Conservation (phyloP, 2,797 vertebrate genomes). For the Brachyrhaphis roseni region DNA sequence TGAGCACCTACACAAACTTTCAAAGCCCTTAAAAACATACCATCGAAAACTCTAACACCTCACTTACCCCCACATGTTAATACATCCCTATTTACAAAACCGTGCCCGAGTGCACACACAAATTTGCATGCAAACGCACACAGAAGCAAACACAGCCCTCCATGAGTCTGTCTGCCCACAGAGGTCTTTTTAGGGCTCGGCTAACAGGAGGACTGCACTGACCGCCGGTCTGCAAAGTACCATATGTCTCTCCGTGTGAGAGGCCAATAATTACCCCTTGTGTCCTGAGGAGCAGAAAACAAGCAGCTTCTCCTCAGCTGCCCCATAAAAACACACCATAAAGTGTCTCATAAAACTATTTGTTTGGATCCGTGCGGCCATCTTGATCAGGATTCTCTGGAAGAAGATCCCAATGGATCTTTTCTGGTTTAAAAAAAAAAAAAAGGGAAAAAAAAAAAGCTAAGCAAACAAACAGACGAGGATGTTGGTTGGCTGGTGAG, state of each 20-base stretch:
- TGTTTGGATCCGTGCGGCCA: conserved; percentile 5
- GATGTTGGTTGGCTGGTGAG: background rate
- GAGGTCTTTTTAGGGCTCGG: conserved; percentile 73
- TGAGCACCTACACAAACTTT: conserved; percentile 50
- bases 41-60: conserved; percentile 35
- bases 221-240: conserved; percentile 54
- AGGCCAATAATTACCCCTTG: conserved; percentile 66
- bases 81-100: conserved; percentile 38
- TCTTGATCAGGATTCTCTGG: conserved; percentile 1
- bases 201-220: conserved; percentile 61
- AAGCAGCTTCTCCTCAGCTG: conserved; percentile 43
- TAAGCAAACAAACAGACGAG: background rate
- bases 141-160: conserved; percentile 51
- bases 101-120: conserved; percentile 28
- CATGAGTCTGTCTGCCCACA: conserved; percentile 72
- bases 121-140: conserved; percentile 50
- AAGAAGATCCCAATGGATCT: background rate
- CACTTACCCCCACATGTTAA: conserved; percentile 34
- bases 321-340: conserved; percentile 20
- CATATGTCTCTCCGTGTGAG: conserved; percentile 58
- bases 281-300: conserved; percentile 37
- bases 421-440: background rate
- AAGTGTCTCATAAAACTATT: background rate
- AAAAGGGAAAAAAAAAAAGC: background rate
- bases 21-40: conserved; percentile 51